A percentile compares a stretch with the other conserved stretches of the same genome.
Conservation (phyloP, 53 echinoderm and acorn worm species). For the Astropecten irregularis region DNA sequence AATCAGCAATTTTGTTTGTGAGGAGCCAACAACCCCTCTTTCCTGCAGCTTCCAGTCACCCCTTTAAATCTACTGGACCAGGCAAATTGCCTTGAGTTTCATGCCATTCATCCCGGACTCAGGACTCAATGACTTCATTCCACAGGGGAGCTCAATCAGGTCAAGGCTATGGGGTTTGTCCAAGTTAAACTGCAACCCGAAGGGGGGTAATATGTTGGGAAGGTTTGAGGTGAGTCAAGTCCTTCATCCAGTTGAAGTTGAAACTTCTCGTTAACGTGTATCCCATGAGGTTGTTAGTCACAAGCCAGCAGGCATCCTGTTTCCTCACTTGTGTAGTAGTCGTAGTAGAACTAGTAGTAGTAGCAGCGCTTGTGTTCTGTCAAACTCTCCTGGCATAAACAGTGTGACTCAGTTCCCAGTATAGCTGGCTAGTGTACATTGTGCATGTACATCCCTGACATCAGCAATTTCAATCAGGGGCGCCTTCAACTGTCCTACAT, state of each 20-base stretch:
- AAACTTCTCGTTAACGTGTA: constrained; percentile 16
- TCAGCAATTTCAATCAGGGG: background rate
- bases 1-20: no score
- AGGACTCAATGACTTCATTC: constrained; percentile 12
- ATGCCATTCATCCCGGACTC: constrained; percentile 19
- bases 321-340: constrained; percentile 11
- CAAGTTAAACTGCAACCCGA: no score
- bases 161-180: no score
- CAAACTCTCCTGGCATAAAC: background rate
- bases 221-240: background rate
- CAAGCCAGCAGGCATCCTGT: constrained; percentile 11
- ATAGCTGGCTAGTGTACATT: no score
- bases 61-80: constrained; percentile 6
- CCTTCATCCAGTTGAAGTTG: background rate
- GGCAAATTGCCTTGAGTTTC: constrained; percentile 20
- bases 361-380: background rate
- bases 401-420: background rate
- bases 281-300: constrained; percentile 39
- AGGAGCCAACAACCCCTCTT: no score
- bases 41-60: background rate
- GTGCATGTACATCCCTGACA: background rate
- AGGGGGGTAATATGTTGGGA: no score
- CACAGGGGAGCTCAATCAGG: constrained; percentile 29
- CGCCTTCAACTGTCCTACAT: no score
- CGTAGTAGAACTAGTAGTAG: background rate